Evolutionary conservation across 2,113 vertebrate genomes (phyloP), one percentile per base, ranked within the genome.

Genomic region (Ancistrus triradiatus): DNA sequence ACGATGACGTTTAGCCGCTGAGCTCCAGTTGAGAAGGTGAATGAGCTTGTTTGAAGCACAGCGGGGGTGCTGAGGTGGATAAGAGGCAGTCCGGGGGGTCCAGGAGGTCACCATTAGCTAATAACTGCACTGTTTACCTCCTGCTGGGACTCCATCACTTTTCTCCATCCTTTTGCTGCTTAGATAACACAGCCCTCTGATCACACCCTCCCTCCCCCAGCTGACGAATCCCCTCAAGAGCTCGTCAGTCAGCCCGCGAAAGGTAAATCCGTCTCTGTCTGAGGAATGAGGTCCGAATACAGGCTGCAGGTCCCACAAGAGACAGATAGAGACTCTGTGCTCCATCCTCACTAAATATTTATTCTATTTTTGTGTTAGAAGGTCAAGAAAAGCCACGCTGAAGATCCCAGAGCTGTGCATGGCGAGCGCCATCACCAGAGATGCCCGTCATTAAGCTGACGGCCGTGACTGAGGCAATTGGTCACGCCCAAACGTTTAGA

Each of bases 401-500:
- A 35, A 52, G n/a, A 28, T 15, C 17, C 9, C 37, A 10, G 35
- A 1, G 22, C 3, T 7, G 3, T 38, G 22, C 25, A 10, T 42
- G 37, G 35, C 3, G 2, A 38, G 33, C 2, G 27, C 19, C 56
- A 72, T 78, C 27, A 17, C 35, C 28, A n/a, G 42, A 67, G 42
- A 22, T 2, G 11, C 5, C 57, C 4, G 59, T 78, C 75, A 18
- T 70, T 69, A 47, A 75, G 59, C 55, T 60, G 80, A 80, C 76
- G 79, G 67, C 64, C 58, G 22, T 77, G 62, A 69, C 70, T 61
- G 60, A 40, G 68, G 0, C 52, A 77, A 78, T 77, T 50, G 9
- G 55, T 25, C 48, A 56, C n/a, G n/a, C n/a, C 9, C 18, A 21
- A 22, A 33, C n/a, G n/a, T n/a, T n/a, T n/a, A n/a, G n/a, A n/a